Base-by-base conservation (phyloP, 2,113 vertebrate genomes). In the Cavia aperea region DNA sequence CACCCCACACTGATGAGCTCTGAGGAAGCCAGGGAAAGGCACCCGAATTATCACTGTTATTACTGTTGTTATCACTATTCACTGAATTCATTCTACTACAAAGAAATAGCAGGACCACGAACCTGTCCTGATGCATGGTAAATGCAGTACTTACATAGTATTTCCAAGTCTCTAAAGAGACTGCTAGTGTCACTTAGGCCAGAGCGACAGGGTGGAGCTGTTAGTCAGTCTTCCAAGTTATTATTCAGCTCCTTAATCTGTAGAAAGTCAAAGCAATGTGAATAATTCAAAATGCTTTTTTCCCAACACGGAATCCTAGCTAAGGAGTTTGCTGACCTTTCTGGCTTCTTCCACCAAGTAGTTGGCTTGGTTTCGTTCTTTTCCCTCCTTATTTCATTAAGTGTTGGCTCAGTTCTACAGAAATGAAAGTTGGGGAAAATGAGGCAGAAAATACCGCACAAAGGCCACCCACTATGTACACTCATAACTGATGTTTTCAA, bases 341-440 rank as follows among this genome's bases (percentile, higher is more conserved):
- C 54, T 63, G 10, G 12, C 39, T 24, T 58, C 70, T 51, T 29
- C n/a, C 62, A 43, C 33, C 49, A 26, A 78, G 85, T 43, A 43
- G 49, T 13, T 66, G 73, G 7, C n/a, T 90, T 86, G 58, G 43
- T 94, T 86, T 83, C 51, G 3, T 5, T 46, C 62, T 84, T 87
- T 72, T 8, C 24, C 15, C 8, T 75, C 31, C 54, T 63, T 81
- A 63, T 63, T 85, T 58, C 92, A 62, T 89, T 33, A n/a, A 39
- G 12, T 54, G 13, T 63, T 90, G 56, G 60, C 43, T 43, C 62
- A 83, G 60, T 73, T 79, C 81, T 87, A n/a, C 21, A 21, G 65
- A 88, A 88, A 54, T 24, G n/a, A 81, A 81, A n/a, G 36, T 87
- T 92, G 63, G 84, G 58, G 70, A 84, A 56, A 86, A 81, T 13